Evolutionary conservation across 2,797 vertebrate species (phyloP), one percentile per base, ranked within the genome.

Genomic region (Myotis findleyi): DNA sequence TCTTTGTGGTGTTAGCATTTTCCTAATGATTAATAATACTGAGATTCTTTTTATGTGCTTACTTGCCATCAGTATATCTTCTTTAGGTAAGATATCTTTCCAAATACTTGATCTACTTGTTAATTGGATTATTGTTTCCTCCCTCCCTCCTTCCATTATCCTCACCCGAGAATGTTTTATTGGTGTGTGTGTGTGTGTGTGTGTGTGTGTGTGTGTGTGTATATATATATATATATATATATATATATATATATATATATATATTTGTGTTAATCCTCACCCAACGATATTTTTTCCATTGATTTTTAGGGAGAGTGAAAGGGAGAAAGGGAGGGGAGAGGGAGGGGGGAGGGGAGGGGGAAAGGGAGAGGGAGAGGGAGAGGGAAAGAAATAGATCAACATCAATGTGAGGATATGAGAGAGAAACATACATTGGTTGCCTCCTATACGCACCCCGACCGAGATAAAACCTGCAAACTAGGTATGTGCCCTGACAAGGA

Each of bases 11-110:
- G 30, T 76, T 82, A 86, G 30, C 20, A 66, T 91, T 91, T 95
- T 80, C 47, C 88, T 91, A 86, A 66, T 49, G 23, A 93, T 27
- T 93, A 86, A 79, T 30, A 36, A 86, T 68, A 64, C 7, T 87
- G 41, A 86, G 18, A 23, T 36, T 72, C 59, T 87, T 79, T 72
- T 53, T 38, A 72, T 17, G 12, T 80, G 14, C 55, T 95, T 25
- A 49, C 8, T 27, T 84, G 23, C 59, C 33, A 66, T 82, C 53
- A 27, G 44, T 7, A 27, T 47, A 53, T 88, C 57, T 89, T 86
- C 75, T 69, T 16, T 87, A n/a, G 64, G 23, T 68, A 59, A 86
- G 55, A 16, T 83, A 77, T 33, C 12, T 83, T 44, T 51, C 13
- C 51, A 94, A 79, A 92, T 23, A 21, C 71, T 69, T 85, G 53